phyloP scores from a whole-genome alignment of 2,888 invertebrate genomes.

The Calliopum simillimum region DNA sequence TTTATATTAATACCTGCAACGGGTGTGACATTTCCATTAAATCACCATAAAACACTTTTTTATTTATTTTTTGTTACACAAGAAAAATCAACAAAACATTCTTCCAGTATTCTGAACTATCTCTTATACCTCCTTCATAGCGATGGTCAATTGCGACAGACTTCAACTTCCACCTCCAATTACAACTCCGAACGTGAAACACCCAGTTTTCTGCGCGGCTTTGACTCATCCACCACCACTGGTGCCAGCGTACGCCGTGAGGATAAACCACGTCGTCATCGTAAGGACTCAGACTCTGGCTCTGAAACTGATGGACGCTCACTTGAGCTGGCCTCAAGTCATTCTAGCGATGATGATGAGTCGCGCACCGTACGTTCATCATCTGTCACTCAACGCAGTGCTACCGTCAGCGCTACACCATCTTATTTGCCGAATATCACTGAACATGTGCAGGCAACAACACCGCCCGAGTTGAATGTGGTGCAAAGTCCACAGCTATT shows the following conservation, averaged over 20 bases:
- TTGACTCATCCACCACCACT: constrained; percentile 60
- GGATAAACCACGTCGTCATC: constrained; percentile 61
- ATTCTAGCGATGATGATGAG: constrained; percentile 92
- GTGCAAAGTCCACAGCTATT: constrained; percentile 77
- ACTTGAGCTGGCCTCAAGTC: constrained; percentile 93
- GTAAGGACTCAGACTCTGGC: constrained; percentile 82
- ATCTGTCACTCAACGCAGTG: constrained; percentile 65
- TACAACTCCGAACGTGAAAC: constrained; percentile 86
- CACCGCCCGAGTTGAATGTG: constrained; percentile 73
- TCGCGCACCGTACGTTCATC: constrained; percentile 68
- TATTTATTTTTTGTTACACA: neutral
- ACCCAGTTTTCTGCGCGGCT: constrained; percentile 77
- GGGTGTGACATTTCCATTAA: neutral
- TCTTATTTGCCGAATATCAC: constrained; percentile 75
- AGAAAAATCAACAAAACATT: constrained; percentile 7
- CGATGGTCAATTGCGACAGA: constrained; percentile 85
- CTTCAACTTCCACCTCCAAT: constrained; percentile 88
- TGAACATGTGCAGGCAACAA: constrained; percentile 72
- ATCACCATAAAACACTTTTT: neutral
- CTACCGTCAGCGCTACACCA: constrained; percentile 66
- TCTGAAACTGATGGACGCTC: constrained; percentile 84
- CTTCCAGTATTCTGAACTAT: constrained; percentile 29
- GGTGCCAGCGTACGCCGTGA: constrained; percentile 54
- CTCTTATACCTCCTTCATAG: constrained; percentile 65
- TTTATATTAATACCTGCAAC: too few species aligned